Percentiles rank a stretch among this genome's conserved stretches.
Evolutionary conservation across 92 coral and sea anemone genomes (phyloP).

Genomic region (Blastomussa wellsi): DNA sequence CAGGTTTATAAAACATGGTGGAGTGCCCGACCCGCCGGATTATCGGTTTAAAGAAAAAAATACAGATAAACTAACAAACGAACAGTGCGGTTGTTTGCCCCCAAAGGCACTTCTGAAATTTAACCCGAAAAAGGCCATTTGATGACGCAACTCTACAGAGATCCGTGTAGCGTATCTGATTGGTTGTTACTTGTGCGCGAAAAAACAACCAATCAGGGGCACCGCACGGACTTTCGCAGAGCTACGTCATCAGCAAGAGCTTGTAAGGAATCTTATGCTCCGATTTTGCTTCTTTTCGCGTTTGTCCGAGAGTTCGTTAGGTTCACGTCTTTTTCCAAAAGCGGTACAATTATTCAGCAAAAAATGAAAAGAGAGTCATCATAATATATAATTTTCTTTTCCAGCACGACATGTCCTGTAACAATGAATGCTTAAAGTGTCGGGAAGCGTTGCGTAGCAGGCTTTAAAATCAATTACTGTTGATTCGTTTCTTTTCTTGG

Average conservation of each 20-base stretch:
- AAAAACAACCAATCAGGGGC: no score
- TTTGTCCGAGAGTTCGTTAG: neutral
- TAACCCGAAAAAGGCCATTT: neutral
- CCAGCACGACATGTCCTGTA: neutral
- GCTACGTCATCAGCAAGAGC: no score
- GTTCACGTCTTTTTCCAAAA: neutral
- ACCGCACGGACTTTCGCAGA: no score
- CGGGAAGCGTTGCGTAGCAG: slow-evolving; percentile 12
- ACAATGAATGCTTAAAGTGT: neutral
- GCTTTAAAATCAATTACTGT: neutral
- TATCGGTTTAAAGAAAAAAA: neutral
- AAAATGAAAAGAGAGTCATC: neutral
- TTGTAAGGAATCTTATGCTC: no score
- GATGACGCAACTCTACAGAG: neutral
- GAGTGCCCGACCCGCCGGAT: neutral
- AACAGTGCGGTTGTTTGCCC: no score
- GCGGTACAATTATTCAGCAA: neutral
- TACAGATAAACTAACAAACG: no score
- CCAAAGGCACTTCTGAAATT: no score
- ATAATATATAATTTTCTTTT: neutral
- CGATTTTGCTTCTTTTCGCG: neutral
- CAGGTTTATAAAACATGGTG: neutral
- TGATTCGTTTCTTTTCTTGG: neutral
- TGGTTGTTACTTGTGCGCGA: neutral
- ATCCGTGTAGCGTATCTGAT: neutral